Percentiles rank a stretch among this genome's conserved stretches.
Conservation (phyloP, 2,888 invertebrate genomes). For the Xylota sylvarum region DNA sequence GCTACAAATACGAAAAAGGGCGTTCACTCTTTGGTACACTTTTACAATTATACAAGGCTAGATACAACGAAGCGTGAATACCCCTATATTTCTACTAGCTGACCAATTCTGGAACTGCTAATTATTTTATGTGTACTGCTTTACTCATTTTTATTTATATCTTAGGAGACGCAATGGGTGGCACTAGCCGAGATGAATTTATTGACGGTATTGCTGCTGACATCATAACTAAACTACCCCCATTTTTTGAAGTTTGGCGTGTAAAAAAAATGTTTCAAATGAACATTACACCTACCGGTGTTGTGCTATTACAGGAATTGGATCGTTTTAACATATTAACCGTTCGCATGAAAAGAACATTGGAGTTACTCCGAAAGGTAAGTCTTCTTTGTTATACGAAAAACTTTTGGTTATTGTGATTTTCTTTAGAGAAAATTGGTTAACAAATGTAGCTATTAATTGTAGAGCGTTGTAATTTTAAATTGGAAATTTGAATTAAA, state of each 20-base stretch:
- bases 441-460: too few relatives aligned
- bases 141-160: not conserved
- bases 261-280: constrained; percentile 92
- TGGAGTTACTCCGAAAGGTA: constrained; percentile 89
- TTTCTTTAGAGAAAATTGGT: too few relatives aligned
- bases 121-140: not conserved
- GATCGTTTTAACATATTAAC: constrained; percentile 94
- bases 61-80: too few relatives aligned
- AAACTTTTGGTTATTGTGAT: too few relatives aligned
- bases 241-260: constrained; percentile 91
- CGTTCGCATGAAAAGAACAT: constrained; percentile 88
- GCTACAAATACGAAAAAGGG: too few relatives aligned
- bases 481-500: too few relatives aligned
- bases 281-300: constrained; percentile 92
- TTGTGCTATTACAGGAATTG: constrained; percentile 95
- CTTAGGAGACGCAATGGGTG: constrained; percentile 89
- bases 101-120: too few relatives aligned
- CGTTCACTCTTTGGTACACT: too few relatives aligned
- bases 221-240: constrained; percentile 91
- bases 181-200: constrained; percentile 94
- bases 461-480: too few relatives aligned
- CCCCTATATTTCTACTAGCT: too few relatives aligned
- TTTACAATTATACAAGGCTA: too few relatives aligned
- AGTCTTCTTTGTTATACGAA: constrained; percentile 18
- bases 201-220: constrained; percentile 92